Evolutionary conservation across 1,140 invertebrate species (phyloP), one percentile per base, ranked within the genome.

Genomic region (Spodoptera litura): DNA sequence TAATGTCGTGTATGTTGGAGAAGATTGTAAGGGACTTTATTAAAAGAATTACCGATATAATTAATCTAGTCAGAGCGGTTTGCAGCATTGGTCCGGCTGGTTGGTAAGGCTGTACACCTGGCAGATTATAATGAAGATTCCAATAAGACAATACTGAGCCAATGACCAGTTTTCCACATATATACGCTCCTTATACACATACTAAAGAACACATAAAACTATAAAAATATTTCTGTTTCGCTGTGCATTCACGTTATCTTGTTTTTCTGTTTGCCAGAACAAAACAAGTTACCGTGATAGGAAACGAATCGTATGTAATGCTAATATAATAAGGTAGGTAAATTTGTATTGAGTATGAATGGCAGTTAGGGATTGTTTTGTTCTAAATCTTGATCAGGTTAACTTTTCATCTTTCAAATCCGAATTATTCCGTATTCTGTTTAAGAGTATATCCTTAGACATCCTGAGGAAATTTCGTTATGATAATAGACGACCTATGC

Each of bases 111-210:
- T 44, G 52, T 52, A 78, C 83, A 86, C 81, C 83, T 86, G 85
- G 85, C 83, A 81, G 81, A 80, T 84, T 83, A 78, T 80, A 80
- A 80, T 77, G 75, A 81, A 53, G 52, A 79, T 52, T 59, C 79
- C 78, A 86, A 86, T 84, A 86, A 84, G 78, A 86, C 82, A 81
- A 84, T 82, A 73, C 68, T 56, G 55, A 78, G 76, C 78, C 66
- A 79, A 81, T 83, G 64, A 13, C 79, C 78, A 78, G 38, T 44
- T 79, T 83, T 83, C 83, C 79, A 62, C 81, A 83, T 85, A 75
- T 81, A 52, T 52, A 59, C 35, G 38, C 15, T 51, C 12, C 61
- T 38, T 27, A 13, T 61, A 58, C 55, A n/a, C 12, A 27, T n/a
- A 66, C 49, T 27, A 10, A 70, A 31, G 4, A 70, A 70, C 38